A percentile compares a stretch with the other conserved stretches of the same genome.
Evolutionary conservation across 2,797 vertebrate species (phyloP).

Genomic region (Phalloptychus januarius): DNA sequence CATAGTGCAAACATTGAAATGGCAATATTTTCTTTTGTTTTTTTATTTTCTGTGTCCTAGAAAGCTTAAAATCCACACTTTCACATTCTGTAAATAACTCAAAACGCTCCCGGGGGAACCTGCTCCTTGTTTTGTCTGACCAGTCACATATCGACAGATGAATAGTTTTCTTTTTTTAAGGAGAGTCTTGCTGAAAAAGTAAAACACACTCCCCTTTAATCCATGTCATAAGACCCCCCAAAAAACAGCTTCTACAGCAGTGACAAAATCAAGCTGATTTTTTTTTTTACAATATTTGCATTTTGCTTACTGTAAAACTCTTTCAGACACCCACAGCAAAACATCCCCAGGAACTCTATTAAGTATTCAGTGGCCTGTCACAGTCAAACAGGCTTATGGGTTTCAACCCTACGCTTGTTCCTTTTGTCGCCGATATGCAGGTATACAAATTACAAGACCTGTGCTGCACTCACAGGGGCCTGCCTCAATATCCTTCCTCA

Average conservation of each 20-base stretch:
- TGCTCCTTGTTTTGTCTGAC: background rate
- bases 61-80: background rate
- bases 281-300: conserved; percentile 53
- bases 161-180: background rate
- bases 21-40: background rate
- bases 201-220: background rate
- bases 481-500: conserved; percentile 47
- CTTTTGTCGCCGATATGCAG: conserved; percentile 67
- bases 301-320: conserved; percentile 57
- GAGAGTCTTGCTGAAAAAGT: background rate
- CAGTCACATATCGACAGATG: background rate
- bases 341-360: conserved; percentile 51
- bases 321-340: conserved; percentile 34
- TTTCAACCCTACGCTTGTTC: conserved; percentile 64
- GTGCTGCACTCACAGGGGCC: conserved; percentile 37
- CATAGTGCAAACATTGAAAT: background rate
- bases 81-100: background rate
- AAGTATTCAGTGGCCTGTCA: conserved; percentile 60
- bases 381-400: conserved; percentile 56
- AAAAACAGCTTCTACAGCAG: background rate
- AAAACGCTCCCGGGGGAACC: background rate
- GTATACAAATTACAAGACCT: conserved; percentile 65
- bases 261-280: conserved; percentile 16
- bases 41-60: background rate
- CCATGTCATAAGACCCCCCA: background rate